Evolutionary conservation across 1,140 invertebrate species (phyloP).

Genomic region (Stegodyphus mimosarum): DNA sequence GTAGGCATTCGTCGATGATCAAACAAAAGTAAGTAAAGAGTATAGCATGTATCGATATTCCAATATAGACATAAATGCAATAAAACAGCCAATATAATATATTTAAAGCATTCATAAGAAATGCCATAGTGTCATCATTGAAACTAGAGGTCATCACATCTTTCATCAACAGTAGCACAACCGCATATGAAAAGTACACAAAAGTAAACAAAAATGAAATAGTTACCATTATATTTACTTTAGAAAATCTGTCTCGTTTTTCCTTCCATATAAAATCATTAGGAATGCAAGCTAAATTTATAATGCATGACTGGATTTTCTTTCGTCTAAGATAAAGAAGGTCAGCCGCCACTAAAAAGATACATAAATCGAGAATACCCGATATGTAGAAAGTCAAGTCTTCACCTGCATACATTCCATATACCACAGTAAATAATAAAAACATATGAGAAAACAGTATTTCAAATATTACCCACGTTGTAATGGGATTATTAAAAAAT

Average conservation of each 20-base stretch:
- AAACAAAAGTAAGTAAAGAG: slow-evolving; percentile 1
- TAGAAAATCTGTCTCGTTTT: not conserved
- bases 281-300: not conserved
- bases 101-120: not conserved
- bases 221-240: not conserved
- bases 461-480: not conserved
- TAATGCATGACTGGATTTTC: not conserved
- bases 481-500: too few species aligned
- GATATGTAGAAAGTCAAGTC: slow-evolving; percentile 8
- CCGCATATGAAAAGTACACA: not conserved
- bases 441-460: not conserved
- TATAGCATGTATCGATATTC: not conserved
- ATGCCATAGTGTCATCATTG: not conserved
- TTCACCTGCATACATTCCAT: not conserved
- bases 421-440: not conserved
- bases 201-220: not conserved
- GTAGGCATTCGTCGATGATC: not conserved
- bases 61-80: not conserved
- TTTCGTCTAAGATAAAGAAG: slow-evolving; percentile 2
- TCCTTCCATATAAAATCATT: not conserved
- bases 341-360: not conserved
- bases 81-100: slow-evolving; percentile 1
- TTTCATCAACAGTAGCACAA: not conserved
- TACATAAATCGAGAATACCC: not conserved
- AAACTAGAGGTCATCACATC: not conserved